A percentile compares a stretch with the other conserved stretches of the same genome.
phyloP scores from a whole-genome alignment of 2,888 invertebrate species.

The Tetranychus piercei region DNA sequence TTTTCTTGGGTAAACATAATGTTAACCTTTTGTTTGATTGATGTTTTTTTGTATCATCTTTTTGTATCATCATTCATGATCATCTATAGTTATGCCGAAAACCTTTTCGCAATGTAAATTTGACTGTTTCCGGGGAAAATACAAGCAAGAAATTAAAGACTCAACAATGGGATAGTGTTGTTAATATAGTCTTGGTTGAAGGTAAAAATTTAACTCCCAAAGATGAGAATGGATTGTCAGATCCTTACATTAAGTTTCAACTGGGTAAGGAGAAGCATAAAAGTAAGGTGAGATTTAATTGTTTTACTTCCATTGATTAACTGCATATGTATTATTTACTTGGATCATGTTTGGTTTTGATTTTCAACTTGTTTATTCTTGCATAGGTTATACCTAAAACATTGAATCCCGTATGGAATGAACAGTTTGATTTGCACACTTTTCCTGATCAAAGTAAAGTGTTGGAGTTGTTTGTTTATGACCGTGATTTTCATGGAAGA shows the following conservation, averaged over 20 bases:
- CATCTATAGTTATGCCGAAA: background rate
- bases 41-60: background rate
- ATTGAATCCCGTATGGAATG: slow-evolving; percentile 74
- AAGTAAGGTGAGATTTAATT: slow-evolving; percentile 45
- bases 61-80: background rate
- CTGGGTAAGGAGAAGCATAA: slow-evolving; percentile 94
- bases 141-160: slow-evolving; percentile 47
- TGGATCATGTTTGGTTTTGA: slow-evolving; percentile 31
- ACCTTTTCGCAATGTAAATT: background rate
- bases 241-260: slow-evolving; percentile 89
- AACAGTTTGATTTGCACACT: slow-evolving; percentile 88
- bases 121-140: background rate
- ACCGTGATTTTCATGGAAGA: slow-evolving; percentile 60
- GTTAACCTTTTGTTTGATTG: background rate
- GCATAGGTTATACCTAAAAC: slow-evolving; percentile 45
- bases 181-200: slow-evolving; percentile 89
- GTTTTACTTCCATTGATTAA: background rate
- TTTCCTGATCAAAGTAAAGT: slow-evolving; percentile 82
- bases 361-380: slow-evolving; percentile 32
- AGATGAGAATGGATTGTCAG: slow-evolving; percentile 69
- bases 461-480: slow-evolving; percentile 77
- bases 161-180: slow-evolving; percentile 91
- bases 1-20: background rate
- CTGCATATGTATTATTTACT: background rate
- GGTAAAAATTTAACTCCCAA: slow-evolving; percentile 66